A percentile compares a stretch with the other conserved stretches of the same genome.
phyloP scores from a whole-genome alignment of 37 sponge, comb jelly and placozoan genomes.

The Lycopodina hypogea region DNA sequence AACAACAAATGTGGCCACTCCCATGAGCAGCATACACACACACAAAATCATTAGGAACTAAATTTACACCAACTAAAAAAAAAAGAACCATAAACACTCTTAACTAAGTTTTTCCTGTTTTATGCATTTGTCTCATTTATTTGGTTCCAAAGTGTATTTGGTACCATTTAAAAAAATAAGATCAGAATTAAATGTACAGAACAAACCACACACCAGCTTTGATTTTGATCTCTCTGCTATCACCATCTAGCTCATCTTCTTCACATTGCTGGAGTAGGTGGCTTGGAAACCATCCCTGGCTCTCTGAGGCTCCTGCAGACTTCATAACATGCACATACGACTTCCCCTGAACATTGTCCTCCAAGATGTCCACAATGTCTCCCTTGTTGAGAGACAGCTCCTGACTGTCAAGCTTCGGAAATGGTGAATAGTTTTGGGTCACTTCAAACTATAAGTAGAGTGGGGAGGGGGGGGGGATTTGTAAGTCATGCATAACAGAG shows the following conservation, averaged over 20 bases:
- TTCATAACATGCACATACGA: slow-evolving; percentile 61
- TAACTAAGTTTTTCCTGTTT: no score
- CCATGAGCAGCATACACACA: neutral
- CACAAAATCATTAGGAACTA: no score
- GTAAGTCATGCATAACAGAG: no score
- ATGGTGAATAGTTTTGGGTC: slow-evolving; percentile 35
- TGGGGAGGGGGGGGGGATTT: neutral
- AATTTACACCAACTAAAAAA: no score
- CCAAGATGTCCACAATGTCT: slow-evolving; percentile 69
- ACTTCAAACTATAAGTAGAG: slow-evolving; percentile 46
- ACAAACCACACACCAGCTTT: neutral
- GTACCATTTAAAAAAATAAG: neutral
- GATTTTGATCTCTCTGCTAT: neutral
- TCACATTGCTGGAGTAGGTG: slow-evolving; percentile 18
- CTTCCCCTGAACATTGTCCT: slow-evolving; percentile 24
- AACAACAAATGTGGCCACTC: neutral
- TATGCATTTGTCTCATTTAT: no score
- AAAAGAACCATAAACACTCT: no score
- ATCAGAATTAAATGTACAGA: neutral
- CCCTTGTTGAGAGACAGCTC: slow-evolving; percentile 46
- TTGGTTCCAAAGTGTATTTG: neutral
- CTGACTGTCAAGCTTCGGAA: neutral
- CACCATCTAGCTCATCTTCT: neutral
- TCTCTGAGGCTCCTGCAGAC: neutral
- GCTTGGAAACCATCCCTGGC: slow-evolving; percentile 49